Evolutionary conservation across 2,888 invertebrate species (phyloP).

Genomic region (Nymphalis urticae): DNA sequence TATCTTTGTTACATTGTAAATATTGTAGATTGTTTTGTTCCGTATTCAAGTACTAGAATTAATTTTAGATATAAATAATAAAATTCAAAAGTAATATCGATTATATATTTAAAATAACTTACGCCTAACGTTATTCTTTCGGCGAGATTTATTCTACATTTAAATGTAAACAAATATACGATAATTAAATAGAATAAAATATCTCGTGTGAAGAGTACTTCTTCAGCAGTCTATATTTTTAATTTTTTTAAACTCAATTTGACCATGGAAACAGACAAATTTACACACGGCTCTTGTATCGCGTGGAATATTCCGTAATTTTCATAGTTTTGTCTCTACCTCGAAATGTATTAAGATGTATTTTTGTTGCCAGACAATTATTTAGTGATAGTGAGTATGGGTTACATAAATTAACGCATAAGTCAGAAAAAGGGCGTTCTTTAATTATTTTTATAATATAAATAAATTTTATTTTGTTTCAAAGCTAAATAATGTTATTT

Average conservation of each 20-base stretch:
- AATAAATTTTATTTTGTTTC: neutral
- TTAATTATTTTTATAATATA: neutral
- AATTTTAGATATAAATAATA: no score
- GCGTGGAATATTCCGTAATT: neutral
- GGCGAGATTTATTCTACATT: no score
- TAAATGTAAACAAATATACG: no score
- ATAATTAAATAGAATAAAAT: no score
- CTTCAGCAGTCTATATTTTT: no score
- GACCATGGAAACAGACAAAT: neutral
- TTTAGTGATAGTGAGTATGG: neutral
- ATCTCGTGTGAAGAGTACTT: no score
- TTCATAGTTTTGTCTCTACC: constrained; percentile 1
- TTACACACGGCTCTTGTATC: neutral
- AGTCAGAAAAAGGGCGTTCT: no score
- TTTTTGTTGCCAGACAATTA: neutral
- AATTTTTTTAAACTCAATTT: neutral
- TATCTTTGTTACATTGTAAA: neutral
- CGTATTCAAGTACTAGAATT: no score
- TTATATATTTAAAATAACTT: no score
- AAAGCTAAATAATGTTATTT: neutral
- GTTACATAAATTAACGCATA: neutral
- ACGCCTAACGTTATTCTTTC: no score
- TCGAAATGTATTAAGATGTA: constrained; percentile 3
- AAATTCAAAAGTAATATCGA: no score
- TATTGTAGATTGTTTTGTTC: neutral